These are phyloP conservation scores for Phyto melanocephala DNA, from an alignment of 2,888 invertebrate genomes.

Conservation along the genomic window DNA sequence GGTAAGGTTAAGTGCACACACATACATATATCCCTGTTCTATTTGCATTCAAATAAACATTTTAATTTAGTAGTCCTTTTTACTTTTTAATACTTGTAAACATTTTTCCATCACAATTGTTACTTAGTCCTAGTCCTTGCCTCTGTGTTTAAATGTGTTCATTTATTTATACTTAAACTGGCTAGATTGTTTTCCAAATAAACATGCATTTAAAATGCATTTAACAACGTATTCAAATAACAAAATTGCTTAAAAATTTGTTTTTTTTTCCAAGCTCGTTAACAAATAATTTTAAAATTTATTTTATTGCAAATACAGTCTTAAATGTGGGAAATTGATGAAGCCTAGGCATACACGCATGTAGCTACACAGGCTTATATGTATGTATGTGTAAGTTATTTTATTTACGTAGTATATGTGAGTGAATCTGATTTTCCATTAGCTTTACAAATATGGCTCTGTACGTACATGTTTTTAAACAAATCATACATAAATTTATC, in stretches of 20 bases:
- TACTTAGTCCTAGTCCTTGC: too few relatives aligned
- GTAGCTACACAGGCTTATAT: not conserved
- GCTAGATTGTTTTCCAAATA: slow-evolving; percentile 9
- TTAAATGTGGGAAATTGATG: slow-evolving; percentile 1
- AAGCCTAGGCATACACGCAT: not conserved
- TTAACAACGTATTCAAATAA: slow-evolving; percentile 20
- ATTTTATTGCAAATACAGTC: slow-evolving; percentile 33
- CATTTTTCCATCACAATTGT: too few relatives aligned
- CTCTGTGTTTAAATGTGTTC: not conserved
- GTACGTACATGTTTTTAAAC: not conserved
- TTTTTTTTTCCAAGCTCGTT: not conserved
- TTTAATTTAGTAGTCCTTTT: not conserved
- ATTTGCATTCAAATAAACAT: too few relatives aligned
- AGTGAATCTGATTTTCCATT: slow-evolving; percentile 43
- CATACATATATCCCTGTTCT: too few relatives aligned
- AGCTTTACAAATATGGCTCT: slow-evolving; percentile 32
- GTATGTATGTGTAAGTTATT: not conserved
- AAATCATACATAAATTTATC: not conserved
- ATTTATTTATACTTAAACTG: not conserved
- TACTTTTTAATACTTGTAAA: too few relatives aligned
- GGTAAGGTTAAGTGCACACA: too few relatives aligned
- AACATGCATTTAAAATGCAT: slow-evolving; percentile 25
- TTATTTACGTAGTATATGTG: slow-evolving; percentile 5
- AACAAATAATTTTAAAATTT: slow-evolving; percentile 32
- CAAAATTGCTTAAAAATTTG: slow-evolving; percentile 1